phyloP scores from a whole-genome alignment of 2,888 invertebrate species.

The Pachymerium ferrugineum region DNA sequence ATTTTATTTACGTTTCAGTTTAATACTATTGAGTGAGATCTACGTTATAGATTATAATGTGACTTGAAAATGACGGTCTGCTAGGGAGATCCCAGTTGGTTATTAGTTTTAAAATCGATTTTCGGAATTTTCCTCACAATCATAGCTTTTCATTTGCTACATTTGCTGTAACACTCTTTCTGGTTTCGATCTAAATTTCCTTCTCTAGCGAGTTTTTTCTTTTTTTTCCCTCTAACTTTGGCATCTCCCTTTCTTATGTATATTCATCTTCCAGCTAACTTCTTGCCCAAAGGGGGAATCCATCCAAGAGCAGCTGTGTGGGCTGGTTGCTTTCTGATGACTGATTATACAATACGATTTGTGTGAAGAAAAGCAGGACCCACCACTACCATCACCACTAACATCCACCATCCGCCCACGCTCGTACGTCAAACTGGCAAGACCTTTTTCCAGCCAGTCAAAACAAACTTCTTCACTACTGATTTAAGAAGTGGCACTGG shows the following conservation, averaged over 20 bases:
- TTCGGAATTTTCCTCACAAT: too few species aligned
- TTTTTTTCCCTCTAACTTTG: too few species aligned
- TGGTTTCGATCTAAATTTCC: too few species aligned
- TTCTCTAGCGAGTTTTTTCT: too few species aligned
- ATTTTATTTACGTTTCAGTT: too few species aligned
- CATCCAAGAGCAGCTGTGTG: background rate
- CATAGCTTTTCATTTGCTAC: too few species aligned
- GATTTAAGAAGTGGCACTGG: background rate
- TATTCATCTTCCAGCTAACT: background rate
- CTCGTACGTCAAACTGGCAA: slow-evolving; percentile 7
- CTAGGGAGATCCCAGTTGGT: too few species aligned
- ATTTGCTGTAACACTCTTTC: too few species aligned
- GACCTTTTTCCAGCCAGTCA: background rate
- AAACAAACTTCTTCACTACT: background rate
- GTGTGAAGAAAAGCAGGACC: slow-evolving; percentile 13
- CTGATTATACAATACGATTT: slow-evolving; percentile 22
- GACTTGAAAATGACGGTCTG: too few species aligned
- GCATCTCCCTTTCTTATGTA: background rate
- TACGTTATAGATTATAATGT: too few species aligned
- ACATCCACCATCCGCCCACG: background rate
- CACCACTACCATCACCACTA: background rate
- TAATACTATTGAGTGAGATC: too few species aligned
- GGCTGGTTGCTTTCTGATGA: background rate
- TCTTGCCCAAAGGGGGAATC: background rate
- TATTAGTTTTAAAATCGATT: too few species aligned